Conservation (phyloP, 2,113 vertebrate genomes). For the Salvelinus namaycush region DNA sequence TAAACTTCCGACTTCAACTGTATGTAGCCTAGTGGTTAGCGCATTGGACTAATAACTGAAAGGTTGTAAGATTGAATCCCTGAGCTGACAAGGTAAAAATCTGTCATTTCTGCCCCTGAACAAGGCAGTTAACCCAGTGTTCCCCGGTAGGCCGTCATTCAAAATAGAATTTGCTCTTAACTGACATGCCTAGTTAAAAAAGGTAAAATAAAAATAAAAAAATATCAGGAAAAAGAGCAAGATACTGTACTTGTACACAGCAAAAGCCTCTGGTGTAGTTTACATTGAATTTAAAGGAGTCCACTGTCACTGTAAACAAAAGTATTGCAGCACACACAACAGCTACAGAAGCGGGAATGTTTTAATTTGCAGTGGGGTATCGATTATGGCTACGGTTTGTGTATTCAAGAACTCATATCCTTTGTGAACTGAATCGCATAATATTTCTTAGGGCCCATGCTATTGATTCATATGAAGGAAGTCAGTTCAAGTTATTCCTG, state of each 20-base stretch:
- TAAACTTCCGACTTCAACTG: no score
- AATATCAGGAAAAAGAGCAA: background rate
- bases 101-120: no score
- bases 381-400: slow-evolving; percentile 41
- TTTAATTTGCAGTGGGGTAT: slow-evolving; percentile 55
- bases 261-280: slow-evolving; percentile 10
- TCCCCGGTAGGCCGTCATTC: no score
- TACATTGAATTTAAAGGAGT: slow-evolving; percentile 20
- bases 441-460: slow-evolving; percentile 56
- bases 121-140: no score
- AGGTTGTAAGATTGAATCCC: no score
- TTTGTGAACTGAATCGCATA: slow-evolving; percentile 36
- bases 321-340: slow-evolving; percentile 26
- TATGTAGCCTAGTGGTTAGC: no score
- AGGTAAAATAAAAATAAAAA: no score
- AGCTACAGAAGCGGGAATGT: slow-evolving; percentile 40
- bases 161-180: no score
- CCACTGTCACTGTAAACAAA: slow-evolving; percentile 26
- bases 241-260: background rate
- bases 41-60: no score
- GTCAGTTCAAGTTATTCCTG: slow-evolving; percentile 50
- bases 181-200: no score
- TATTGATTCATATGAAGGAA: slow-evolving; percentile 61
- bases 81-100: no score
- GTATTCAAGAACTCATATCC: slow-evolving; percentile 40